These are phyloP conservation scores for Sinonovacula constricta DNA, from an alignment of 1,140 invertebrate species.

Conservation along the genomic window DNA sequence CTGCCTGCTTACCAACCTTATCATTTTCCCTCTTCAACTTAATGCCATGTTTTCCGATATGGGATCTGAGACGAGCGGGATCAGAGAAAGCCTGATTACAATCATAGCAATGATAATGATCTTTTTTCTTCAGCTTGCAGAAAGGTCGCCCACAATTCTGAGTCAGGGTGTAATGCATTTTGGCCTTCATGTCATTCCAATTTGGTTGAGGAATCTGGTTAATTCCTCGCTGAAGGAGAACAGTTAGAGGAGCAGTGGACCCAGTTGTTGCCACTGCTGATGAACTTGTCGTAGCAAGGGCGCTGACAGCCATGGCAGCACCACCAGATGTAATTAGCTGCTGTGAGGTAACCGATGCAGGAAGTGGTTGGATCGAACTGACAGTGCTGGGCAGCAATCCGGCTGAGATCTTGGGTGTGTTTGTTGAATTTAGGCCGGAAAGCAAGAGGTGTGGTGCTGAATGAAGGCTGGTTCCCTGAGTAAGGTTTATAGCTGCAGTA, in stretches of 20 bases:
- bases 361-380: conserved; percentile 33
- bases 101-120: conserved; percentile 92
- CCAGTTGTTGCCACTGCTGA: conserved; percentile 45
- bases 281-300: conserved; percentile 26
- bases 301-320: conserved; percentile 11
- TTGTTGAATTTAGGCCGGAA: conserved; percentile 4
- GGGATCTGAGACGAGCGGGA: conserved; percentile 75
- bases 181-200: conserved; percentile 63
- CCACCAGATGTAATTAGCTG: conserved; percentile 17
- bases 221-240: conserved; percentile 73
- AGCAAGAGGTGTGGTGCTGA: not conserved
- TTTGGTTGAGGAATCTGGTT: conserved; percentile 55
- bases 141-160: conserved; percentile 89
- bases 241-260: conserved; percentile 62
- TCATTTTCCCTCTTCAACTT: conserved; percentile 54
- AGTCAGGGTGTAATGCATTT: conserved; percentile 70
- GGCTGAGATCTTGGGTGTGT: conserved; percentile 2
- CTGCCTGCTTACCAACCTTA: conserved; percentile 14
- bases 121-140: conserved; percentile 90
- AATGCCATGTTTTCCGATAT: conserved; percentile 78
- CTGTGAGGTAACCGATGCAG: conserved; percentile 13
- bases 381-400: conserved; percentile 11
- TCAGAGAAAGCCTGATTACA: conserved; percentile 87
- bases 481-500: conserved; percentile 20
- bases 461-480: not conserved